Conservation (phyloP, 2,888 invertebrate genomes). For the Linnaemya vulpina region DNA sequence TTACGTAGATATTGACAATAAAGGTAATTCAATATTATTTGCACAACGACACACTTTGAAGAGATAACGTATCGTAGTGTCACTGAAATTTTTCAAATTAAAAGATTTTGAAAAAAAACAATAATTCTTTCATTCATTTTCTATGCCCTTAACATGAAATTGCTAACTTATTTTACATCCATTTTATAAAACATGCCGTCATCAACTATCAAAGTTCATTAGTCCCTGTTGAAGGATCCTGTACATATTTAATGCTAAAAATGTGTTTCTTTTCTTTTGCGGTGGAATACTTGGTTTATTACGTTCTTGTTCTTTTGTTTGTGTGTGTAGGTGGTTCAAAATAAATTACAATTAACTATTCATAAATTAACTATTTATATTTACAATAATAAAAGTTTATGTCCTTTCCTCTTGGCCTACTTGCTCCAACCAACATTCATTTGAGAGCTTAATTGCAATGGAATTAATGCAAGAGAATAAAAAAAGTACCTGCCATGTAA, state of each 20-base stretch:
- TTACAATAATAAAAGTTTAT: neutral
- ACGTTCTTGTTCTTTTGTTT: no score
- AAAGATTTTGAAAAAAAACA: neutral
- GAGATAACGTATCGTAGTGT: neutral
- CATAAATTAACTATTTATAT: no score
- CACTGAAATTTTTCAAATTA: conserved; percentile 8
- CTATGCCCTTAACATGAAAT: neutral
- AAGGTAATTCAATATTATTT: conserved; percentile 24
- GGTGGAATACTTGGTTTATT: no score
- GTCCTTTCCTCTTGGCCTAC: conserved; percentile 58
- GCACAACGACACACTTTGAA: conserved; percentile 32
- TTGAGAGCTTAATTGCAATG: conserved; percentile 56
- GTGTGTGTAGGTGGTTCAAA: no score
- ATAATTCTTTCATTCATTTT: neutral
- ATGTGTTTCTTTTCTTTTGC: no score
- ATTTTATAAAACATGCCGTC: no score
- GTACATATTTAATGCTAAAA: no score
- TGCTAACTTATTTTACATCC: neutral
- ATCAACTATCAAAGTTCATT: no score
- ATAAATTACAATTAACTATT: no score
- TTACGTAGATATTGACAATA: neutral
- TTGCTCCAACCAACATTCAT: conserved; percentile 56
- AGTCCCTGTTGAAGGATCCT: no score
- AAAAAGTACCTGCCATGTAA: no score
- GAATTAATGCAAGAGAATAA: no score